Evolutionary conservation across 92 coral and sea anemone genomes (phyloP).

Genomic region (Actinostola sp.): DNA sequence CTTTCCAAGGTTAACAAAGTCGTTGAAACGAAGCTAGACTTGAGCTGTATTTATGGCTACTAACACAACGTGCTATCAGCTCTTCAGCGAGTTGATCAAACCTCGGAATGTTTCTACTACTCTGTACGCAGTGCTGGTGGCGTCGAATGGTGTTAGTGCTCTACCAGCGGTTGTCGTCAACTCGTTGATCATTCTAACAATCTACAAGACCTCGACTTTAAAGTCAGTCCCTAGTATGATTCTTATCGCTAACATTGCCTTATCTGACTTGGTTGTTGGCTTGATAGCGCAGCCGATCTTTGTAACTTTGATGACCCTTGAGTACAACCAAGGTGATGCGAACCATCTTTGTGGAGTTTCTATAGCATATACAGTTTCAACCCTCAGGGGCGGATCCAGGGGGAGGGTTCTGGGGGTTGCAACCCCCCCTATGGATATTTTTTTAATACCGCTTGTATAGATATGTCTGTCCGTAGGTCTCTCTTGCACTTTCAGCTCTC

Average conservation of each 20-base stretch:
- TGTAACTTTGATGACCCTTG: slow-evolving; percentile 13
- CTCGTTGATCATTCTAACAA: background rate
- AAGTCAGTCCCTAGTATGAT: slow-evolving; percentile 10
- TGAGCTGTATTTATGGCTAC: too few species aligned
- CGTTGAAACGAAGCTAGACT: too few species aligned
- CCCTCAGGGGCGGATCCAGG: too few species aligned
- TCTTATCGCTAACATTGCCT: slow-evolving; percentile 15
- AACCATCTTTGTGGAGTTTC: background rate
- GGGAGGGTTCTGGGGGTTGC: too few species aligned
- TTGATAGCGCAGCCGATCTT: slow-evolving; percentile 23
- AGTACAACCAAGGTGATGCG: background rate
- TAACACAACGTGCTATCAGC: background rate
- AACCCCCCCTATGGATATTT: too few species aligned
- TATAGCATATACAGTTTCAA: too few species aligned
- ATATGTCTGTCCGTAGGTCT: too few species aligned
- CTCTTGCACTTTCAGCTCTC: too few species aligned
- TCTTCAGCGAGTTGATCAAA: slow-evolving; percentile 1
- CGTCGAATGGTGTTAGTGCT: background rate
- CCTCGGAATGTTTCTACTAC: background rate
- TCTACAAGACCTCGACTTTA: slow-evolving; percentile 15
- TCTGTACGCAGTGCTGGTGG: background rate
- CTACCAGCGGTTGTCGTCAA: slow-evolving; percentile 10
- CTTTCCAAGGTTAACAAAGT: too few species aligned
- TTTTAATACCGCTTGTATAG: too few species aligned
- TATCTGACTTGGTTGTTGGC: slow-evolving; percentile 19